Percentiles rank a stretch among this genome's conserved stretches.
Evolutionary conservation across 2,888 invertebrate genomes (phyloP).

Genomic region (Cosmia trapezina): DNA sequence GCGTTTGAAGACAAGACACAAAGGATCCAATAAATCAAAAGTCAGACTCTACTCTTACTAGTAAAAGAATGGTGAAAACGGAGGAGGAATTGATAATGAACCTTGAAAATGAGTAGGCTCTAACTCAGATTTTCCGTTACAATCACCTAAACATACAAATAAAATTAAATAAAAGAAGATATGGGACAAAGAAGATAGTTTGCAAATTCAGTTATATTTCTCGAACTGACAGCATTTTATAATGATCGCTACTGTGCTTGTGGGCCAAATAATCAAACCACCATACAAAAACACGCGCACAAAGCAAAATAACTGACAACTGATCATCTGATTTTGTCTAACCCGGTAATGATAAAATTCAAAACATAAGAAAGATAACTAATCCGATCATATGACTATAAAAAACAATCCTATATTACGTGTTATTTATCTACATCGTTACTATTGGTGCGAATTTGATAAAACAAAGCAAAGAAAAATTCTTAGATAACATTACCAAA

Average conservation of each 20-base stretch:
- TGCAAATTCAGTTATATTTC: background rate
- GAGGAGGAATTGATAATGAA: background rate
- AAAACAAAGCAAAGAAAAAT: constrained; percentile 76
- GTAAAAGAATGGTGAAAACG: background rate
- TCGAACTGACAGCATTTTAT: background rate
- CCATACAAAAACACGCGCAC: background rate
- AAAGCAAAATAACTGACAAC: background rate
- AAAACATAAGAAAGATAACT: constrained; percentile 53
- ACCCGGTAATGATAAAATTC: constrained; percentile 42
- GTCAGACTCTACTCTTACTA: no score
- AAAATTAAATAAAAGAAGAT: background rate
- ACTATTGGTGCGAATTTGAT: constrained; percentile 76
- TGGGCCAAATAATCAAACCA: background rate
- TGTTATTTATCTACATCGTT: constrained; percentile 66
- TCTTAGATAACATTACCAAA: constrained; percentile 69
- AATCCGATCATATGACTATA: constrained; percentile 52
- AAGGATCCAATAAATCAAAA: background rate
- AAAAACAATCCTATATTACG: constrained; percentile 66
- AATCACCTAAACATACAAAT: no score
- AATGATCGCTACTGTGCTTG: background rate
- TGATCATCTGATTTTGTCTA: constrained; percentile 9
- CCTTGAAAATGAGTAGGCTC: no score
- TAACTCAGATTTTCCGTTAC: background rate
- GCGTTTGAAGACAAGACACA: background rate
- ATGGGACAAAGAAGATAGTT: no score